Base-by-base conservation (phyloP, 1,140 invertebrate genomes). In the Macrobrachium rosenbergii region DNA sequence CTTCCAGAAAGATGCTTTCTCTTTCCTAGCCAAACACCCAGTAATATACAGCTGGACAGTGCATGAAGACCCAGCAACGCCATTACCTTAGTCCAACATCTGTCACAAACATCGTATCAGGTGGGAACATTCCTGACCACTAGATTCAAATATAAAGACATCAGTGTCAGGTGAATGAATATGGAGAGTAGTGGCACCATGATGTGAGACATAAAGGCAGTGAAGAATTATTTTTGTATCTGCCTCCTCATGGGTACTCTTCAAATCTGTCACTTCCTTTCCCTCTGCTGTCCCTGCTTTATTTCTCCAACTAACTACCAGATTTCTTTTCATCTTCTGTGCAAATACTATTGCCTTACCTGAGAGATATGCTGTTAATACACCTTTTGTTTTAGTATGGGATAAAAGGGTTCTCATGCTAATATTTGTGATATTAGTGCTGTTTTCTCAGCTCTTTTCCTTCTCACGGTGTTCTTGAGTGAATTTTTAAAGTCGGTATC, bases 51-150 rank as follows among this genome's bases (percentile, higher is more conserved):
- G 21, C 73, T n/a, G 17, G 6, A 76, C n/a, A 76, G 73, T 8
- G 21, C 37, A 45, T 23, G 73, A 45, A 76, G 37, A 16, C 73
- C 73, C 73, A 76, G 8, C 16, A 76, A 76, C 21, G 73, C 6
- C 73, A 5, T 76, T 76, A n/a, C n/a, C n/a, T 76, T 76, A 19
- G 73, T 76, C 73, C 21, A 76, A 76, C 73, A 76, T 37, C 73
- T 76, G 73, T 76, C 73, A 76, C 73, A 23, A 76, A 76, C 43
- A 76, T 28, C 19, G 23, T 76, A 76, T 76, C 73, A 76, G 73
- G 17, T 28, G 73, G 73, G 73, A 76, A 45, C 73, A 76, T 28
- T 45, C 7, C 28, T 23, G 43, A 76, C 73, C 73, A 43, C 73
- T 11, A 37, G 28, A 37, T 37, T 37, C 28, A 37, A 37, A 75